phyloP scores from a whole-genome alignment of 30 jellyfish, hydroid and myxozoan species.

The Phacellophora camtschatica region DNA sequence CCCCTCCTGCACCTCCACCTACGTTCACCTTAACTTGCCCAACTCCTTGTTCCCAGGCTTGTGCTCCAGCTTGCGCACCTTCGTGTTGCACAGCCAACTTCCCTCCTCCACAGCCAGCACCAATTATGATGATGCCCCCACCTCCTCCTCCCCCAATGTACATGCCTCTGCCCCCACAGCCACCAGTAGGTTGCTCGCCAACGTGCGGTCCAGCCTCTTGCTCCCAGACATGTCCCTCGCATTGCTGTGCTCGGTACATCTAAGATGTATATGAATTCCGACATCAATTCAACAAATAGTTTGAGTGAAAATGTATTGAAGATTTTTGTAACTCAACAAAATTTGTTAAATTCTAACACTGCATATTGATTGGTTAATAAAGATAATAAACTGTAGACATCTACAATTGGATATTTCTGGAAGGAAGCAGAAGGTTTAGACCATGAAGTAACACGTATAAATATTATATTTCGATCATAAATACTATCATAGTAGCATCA shows the following conservation, averaged over 20 bases:
- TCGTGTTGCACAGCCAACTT: constrained; percentile 66
- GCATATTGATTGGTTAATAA: no score
- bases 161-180: constrained; percentile 85
- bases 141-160: constrained; percentile 57
- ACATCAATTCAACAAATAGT: no score
- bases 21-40: constrained; percentile 68
- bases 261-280: background rate
- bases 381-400: no score
- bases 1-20: constrained; percentile 85
- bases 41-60: constrained; percentile 75
- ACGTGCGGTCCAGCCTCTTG: constrained; percentile 59
- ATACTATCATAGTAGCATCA: no score
- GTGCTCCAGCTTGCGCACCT: constrained; percentile 95
- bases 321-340: no score
- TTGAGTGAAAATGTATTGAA: no score
- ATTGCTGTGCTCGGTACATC: constrained; percentile 69
- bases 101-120: constrained; percentile 79
- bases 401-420: no score
- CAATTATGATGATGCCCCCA: constrained; percentile 45
- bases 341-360: no score
- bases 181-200: constrained; percentile 74
- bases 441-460: no score
- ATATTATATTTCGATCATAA: no score
- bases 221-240: constrained; percentile 51
- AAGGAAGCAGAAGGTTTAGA: no score